Percentiles rank a stretch among this genome's conserved stretches.
phyloP scores from a whole-genome alignment of 2,888 invertebrate species.

The Caenorhabditis sp. region DNA sequence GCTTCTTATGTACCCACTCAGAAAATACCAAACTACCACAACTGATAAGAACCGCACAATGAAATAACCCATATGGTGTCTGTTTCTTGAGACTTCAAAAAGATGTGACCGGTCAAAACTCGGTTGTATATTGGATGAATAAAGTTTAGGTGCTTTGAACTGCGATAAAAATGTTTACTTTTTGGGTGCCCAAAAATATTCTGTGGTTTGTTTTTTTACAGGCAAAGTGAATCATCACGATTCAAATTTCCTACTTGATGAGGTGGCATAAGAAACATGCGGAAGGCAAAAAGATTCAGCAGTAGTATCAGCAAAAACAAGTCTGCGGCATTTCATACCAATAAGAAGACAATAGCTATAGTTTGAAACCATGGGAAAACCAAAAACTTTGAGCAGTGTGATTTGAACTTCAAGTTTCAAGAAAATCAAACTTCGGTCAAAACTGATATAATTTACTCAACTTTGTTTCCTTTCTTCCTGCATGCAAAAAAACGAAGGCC shows the following conservation, averaged over 20 bases:
- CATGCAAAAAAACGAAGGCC: slow-evolving; percentile 8
- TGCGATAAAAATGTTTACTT: slow-evolving; percentile 19
- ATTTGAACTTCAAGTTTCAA: not conserved
- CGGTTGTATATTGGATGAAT: slow-evolving; percentile 11
- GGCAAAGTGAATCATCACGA: slow-evolving; percentile 17
- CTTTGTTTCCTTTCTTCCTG: slow-evolving; percentile 3
- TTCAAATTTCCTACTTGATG: slow-evolving; percentile 11
- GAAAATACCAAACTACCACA: not conserved
- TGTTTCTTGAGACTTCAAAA: slow-evolving; percentile 14
- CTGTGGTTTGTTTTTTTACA: slow-evolving; percentile 6
- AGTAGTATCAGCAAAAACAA: too few species aligned
- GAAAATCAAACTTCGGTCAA: not conserved
- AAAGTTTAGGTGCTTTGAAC: slow-evolving; percentile 12
- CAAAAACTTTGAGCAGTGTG: too few species aligned
- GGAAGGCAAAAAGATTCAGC: too few species aligned
- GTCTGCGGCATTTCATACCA: too few species aligned
- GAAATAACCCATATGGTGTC: slow-evolving; percentile 6
- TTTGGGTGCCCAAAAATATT: not conserved
- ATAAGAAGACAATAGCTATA: too few species aligned
- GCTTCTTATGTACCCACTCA: too few species aligned
- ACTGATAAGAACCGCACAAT: slow-evolving; percentile 4
- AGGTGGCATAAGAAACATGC: too few species aligned
- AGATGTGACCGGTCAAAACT: slow-evolving; percentile 47
- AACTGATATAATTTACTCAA: slow-evolving; percentile 8
- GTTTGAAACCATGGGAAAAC: too few species aligned